A percentile compares a stretch with the other conserved stretches of the same genome.
Conservation (phyloP, 2,113 vertebrate species). For the Vimba vimba region DNA sequence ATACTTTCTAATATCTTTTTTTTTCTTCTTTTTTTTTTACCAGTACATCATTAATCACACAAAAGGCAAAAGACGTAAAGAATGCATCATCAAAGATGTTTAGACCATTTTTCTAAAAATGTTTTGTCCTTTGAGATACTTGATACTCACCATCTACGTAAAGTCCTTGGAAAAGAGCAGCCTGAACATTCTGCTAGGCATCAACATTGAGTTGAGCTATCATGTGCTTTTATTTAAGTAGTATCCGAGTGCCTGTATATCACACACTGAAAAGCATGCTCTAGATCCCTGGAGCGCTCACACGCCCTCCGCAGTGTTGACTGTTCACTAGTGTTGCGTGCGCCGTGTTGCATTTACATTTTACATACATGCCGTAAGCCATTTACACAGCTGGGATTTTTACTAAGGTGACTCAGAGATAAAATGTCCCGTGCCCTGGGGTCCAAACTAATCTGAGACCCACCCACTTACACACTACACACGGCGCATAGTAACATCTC, state of each 20-base stretch:
- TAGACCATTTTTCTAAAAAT: not conserved
- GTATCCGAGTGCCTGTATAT: not conserved
- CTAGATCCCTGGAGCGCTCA: conserved; percentile 31
- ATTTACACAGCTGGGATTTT: conserved; percentile 79
- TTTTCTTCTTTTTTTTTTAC: too few species aligned
- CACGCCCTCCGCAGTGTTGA: conserved; percentile 64
- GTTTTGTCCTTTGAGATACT: not conserved
- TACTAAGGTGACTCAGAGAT: conserved; percentile 71
- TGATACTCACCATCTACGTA: not conserved
- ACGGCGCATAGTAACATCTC: conserved; percentile 19
- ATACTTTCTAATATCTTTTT: too few species aligned
- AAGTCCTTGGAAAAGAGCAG: not conserved
- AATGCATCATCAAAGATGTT: not conserved
- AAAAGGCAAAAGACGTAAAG: not conserved
- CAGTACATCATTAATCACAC: too few species aligned
- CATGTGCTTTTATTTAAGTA: not conserved
- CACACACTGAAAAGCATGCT: conserved; percentile 16
- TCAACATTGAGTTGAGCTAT: not conserved
- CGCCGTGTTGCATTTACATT: conserved; percentile 64
- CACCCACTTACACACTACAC: conserved; percentile 54
- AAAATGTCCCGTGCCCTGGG: conserved; percentile 68
- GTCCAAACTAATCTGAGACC: conserved; percentile 69
- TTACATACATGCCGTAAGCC: conserved; percentile 73
- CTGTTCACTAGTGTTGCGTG: conserved; percentile 64
- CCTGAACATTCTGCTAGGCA: not conserved